Evolutionary conservation across 1,140 invertebrate genomes (phyloP).

Genomic region (Tetramorium alpestre): DNA sequence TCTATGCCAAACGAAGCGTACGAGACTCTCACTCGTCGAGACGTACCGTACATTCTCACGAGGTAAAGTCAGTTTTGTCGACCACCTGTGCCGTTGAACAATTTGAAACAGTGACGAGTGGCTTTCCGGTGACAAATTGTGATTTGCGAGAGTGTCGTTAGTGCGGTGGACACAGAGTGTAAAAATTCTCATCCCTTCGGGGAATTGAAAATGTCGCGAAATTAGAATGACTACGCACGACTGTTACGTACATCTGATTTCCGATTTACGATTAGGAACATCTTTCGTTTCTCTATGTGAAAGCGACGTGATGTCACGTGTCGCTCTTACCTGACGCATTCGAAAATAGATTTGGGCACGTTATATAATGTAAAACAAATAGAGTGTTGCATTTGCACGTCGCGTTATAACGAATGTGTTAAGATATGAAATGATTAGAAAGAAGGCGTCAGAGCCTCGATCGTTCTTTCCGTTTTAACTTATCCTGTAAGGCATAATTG

Average conservation of each 20-base stretch:
- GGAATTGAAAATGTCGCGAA: neutral
- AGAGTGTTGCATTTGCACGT: neutral
- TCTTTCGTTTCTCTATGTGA: constrained; percentile 41
- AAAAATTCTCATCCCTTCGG: neutral
- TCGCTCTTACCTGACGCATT: neutral
- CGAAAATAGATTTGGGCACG: constrained; percentile 10
- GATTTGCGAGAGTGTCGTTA: neutral
- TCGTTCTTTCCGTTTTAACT: neutral
- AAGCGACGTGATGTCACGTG: constrained; percentile 24
- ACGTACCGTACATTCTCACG: neutral
- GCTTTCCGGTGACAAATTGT: neutral
- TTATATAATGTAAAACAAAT: constrained; percentile 29
- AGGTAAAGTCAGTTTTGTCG: neutral
- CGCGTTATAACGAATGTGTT: neutral
- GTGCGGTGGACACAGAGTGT: neutral
- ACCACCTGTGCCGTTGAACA: constrained; percentile 14
- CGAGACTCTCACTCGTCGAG: constrained; percentile 1
- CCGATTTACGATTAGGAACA: neutral
- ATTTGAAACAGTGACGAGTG: constrained; percentile 40
- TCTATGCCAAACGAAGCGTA: constrained; percentile 28
- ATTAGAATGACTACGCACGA: neutral
- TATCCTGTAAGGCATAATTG: neutral
- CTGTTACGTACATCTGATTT: neutral
- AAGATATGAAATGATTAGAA: constrained; percentile 12
- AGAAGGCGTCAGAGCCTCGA: neutral